Base-by-base conservation (phyloP, 2,888 invertebrate genomes). In the Drosophila nigricruria region DNA sequence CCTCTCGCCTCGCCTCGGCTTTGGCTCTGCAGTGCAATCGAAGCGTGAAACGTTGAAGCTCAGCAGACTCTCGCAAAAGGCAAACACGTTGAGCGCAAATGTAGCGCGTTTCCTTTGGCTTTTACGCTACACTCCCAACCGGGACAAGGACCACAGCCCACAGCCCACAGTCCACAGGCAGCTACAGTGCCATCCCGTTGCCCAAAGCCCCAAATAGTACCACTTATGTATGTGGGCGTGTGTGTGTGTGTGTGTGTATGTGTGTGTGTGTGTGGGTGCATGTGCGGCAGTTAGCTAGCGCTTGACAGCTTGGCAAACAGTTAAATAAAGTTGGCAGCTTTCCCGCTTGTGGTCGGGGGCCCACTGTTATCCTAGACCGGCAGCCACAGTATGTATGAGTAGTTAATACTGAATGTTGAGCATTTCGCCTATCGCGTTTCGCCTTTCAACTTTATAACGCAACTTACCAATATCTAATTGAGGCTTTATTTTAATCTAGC, bases 251-350 rank as follows among this genome's bases (percentile, higher is more conserved):
- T 47, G 25, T 70, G 10, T 60, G 43, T 47, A n/a, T 66, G 40
- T 60, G 56, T 32, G 34, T 42, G 30, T 36, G 32, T 53, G 50
- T 49, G 23, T 49, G 20, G 25, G 54, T 12, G 49, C 3, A 42
- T 38, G 67, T 71, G 66, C 65, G 68, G 74, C 82, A 76, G 88
- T 82, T 85, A 79, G 82, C 83, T 81, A 85, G 70, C 86, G 81
- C 86, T 81, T 86, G 87, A 82, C 88, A 83, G 83, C 81, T 88
- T 84, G 81, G 84, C 88, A 85, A 88, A 88, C 89, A 87, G 84
- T 84, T 87, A 87, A 87, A 87, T 87, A 88, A 87, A 87, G 87
- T 87, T 88, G 89, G 84, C 86, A 84, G 73, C 70, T 68, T 67
- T 58, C 60, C 66, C 73, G 74, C 75, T 74, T 74, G 77, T 74